Percentiles rank a stretch among this genome's conserved stretches.
Conservation (phyloP, 1,140 invertebrate genomes). For the Pseudomyrmex dendroicus region DNA sequence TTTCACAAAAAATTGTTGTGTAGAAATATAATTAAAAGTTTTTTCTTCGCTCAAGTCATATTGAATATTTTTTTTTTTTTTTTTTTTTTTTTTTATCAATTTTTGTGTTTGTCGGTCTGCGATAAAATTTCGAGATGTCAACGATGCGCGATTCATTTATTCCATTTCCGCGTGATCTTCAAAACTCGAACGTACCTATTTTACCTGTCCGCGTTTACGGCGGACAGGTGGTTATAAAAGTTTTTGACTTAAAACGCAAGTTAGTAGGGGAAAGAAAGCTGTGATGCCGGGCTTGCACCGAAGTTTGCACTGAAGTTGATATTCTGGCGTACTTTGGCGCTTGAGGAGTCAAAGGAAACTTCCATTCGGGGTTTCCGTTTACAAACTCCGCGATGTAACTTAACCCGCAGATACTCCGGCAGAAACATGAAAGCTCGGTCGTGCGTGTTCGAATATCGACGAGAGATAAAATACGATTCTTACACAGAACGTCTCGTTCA, state of each 20-base stretch:
- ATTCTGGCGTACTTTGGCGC: conserved; percentile 55
- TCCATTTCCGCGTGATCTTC: neutral
- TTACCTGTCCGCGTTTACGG: conserved; percentile 17
- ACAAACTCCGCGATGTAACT: conserved; percentile 52
- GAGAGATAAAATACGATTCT: conserved; percentile 52
- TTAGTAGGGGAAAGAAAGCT: conserved; percentile 50
- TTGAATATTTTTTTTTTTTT: neutral
- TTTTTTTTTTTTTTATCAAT: neutral
- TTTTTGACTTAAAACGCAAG: conserved; percentile 55
- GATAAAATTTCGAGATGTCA: neutral
- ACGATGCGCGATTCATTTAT: neutral
- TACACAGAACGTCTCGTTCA: neutral
- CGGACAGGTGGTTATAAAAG: conserved; percentile 33
- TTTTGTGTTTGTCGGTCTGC: neutral
- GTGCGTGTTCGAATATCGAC: conserved; percentile 33
- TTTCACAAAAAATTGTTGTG: neutral
- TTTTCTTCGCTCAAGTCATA: neutral
- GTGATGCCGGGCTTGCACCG: conserved; percentile 35
- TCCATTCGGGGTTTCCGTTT: conserved; percentile 54
- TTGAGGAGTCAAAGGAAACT: conserved; percentile 53
- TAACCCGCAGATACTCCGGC: conserved; percentile 28
- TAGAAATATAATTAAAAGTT: neutral
- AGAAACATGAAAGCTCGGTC: conserved; percentile 47
- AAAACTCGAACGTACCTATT: neutral
- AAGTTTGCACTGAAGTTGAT: conserved; percentile 51